A percentile compares a stretch with the other conserved stretches of the same genome.
These are phyloP conservation scores for Falco cherrug DNA, from an alignment of 2,797 vertebrate species.

Conservation along the genomic window DNA sequence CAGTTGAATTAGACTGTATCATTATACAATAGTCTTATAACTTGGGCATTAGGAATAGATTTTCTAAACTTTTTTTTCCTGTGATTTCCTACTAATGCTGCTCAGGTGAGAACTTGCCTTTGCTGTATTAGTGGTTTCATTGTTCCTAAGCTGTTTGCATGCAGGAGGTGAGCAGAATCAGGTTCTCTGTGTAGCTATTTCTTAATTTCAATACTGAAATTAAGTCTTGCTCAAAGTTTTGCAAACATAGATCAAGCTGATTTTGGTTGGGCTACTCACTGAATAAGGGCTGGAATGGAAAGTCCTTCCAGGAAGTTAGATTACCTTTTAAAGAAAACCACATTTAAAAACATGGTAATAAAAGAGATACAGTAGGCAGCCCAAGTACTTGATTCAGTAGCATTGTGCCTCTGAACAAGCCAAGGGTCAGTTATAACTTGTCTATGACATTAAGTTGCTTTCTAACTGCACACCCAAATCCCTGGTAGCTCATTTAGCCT, in stretches of 20 bases:
- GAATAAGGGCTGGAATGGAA: neutral
- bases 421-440: neutral
- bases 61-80: neutral
- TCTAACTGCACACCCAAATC: neutral
- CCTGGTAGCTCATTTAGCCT: neutral
- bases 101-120: conserved; percentile 2
- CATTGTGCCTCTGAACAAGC: neutral
- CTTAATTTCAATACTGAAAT: neutral
- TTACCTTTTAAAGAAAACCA: neutral
- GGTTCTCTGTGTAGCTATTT: neutral
- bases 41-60: conserved; percentile 11
- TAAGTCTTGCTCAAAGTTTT: neutral
- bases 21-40: neutral
- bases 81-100: neutral
- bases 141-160: neutral
- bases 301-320: neutral
- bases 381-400: neutral
- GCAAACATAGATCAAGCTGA: neutral
- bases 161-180: neutral
- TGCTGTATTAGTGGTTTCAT: neutral
- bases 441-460: neutral
- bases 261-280: neutral
- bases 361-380: neutral
- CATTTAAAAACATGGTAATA: neutral
- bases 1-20: neutral